Percentiles rank a stretch among this genome's conserved stretches.
phyloP scores from a whole-genome alignment of 2,113 vertebrate genomes.

The Oryctolagus cuniculus region mOryCun1.1 NC_091443.1:13264001-13264500 shows the following conservation, averaged over 20 bases:
- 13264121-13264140: not conserved
- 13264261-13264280: no score
- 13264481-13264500: not conserved
- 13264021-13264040: not conserved
- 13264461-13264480: conserved; percentile 1
- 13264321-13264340: not conserved
- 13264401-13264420: not conserved
- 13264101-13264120: not conserved
- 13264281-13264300: not conserved
- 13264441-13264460: not conserved
- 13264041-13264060: not conserved
- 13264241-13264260: not conserved
- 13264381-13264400: not conserved
- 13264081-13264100: not conserved
- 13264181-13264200: not conserved
- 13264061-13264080: not conserved
- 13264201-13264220: not conserved
- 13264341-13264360: not conserved
- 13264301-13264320: not conserved
- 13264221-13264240: not conserved
- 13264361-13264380: not conserved
- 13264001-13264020: not conserved
- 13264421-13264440: not conserved
- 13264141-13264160: not conserved
- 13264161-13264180: not conserved